These are phyloP conservation scores for Paratrypauchen microcephalus DNA, from an alignment of 2,797 vertebrate genomes.

Conservation along the genomic window DNA sequence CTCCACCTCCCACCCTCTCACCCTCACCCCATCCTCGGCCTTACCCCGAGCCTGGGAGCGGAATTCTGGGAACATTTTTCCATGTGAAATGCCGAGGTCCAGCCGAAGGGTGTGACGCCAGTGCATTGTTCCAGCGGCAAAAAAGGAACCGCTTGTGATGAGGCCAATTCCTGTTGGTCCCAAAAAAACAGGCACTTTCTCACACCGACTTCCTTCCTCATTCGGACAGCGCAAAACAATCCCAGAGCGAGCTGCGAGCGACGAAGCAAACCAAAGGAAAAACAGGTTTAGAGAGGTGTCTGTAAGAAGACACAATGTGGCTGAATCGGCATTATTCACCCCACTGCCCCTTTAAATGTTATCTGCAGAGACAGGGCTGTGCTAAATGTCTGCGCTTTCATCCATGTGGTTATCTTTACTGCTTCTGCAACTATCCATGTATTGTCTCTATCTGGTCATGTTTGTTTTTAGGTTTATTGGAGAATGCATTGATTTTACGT, in stretches of 20 bases:
- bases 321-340: conserved; percentile 41
- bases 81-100: conserved; percentile 83
- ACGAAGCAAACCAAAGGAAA: conserved; percentile 61
- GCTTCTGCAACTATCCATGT: conserved; percentile 33
- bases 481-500: conserved; percentile 13
- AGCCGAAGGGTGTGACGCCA: conserved; percentile 83
- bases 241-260: conserved; percentile 66
- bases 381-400: conserved; percentile 30
- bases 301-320: conserved; percentile 32
- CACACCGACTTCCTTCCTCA: conserved; percentile 84
- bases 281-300: conserved; percentile 43
- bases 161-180: conserved; percentile 83
- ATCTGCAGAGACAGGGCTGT: conserved; percentile 49
- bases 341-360: conserved; percentile 46
- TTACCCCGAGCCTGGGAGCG: conserved; percentile 81
- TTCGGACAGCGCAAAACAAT: conserved; percentile 81
- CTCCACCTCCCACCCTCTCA: conserved; percentile 67
- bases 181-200: conserved; percentile 87
- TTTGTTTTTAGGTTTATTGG: conserved; percentile 28
- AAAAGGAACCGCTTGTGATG: conserved; percentile 85
- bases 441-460: conserved; percentile 37
- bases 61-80: conserved; percentile 85
- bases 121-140: conserved; percentile 82
- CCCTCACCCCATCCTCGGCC: conserved; percentile 73
- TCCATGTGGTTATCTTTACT: conserved; percentile 59